Evolutionary conservation across 2,888 invertebrate genomes (phyloP).

Genomic region (Brachynemurus nebulosus): DNA sequence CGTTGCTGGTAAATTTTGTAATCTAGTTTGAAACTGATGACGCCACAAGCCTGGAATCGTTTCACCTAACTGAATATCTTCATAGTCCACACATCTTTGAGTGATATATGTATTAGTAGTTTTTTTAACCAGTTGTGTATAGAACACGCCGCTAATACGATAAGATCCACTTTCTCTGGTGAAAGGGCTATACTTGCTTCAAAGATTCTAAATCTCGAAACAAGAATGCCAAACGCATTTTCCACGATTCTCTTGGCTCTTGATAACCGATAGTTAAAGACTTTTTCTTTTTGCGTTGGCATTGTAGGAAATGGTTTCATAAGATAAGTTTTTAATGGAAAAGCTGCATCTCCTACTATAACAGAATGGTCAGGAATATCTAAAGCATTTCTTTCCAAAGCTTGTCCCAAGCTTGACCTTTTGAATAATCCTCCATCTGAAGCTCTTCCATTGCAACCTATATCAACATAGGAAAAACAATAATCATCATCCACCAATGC

Average conservation of each 20-base stretch:
- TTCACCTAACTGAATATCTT: too few species aligned
- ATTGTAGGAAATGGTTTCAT: constrained; percentile 14
- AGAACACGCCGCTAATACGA: constrained; percentile 18
- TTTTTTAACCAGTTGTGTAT: constrained; percentile 20
- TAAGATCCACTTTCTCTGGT: constrained; percentile 12
- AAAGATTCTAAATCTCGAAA: constrained; percentile 15
- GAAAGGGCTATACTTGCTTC: constrained; percentile 9
- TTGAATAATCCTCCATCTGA: constrained; percentile 17
- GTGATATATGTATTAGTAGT: constrained; percentile 6
- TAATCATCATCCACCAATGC: constrained; percentile 15
- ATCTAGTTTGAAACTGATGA: too few species aligned
- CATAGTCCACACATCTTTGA: too few species aligned
- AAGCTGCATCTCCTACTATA: constrained; percentile 18
- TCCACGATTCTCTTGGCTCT: constrained; percentile 16
- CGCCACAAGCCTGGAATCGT: too few species aligned
- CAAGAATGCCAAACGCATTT: constrained; percentile 20
- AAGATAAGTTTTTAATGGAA: constrained; percentile 16
- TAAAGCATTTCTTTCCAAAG: constrained; percentile 14
- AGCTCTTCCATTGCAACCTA: constrained; percentile 14
- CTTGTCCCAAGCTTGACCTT: constrained; percentile 14
- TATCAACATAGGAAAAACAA: constrained; percentile 14
- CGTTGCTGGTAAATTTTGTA: too few species aligned
- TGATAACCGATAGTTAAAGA: constrained; percentile 20
- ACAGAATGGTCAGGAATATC: constrained; percentile 14
- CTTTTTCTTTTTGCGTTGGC: constrained; percentile 14